Evolutionary conservation across 2,797 vertebrate genomes (phyloP), one percentile per base, ranked within the genome.

Genomic region (Artibeus jamaicensis): DNA sequence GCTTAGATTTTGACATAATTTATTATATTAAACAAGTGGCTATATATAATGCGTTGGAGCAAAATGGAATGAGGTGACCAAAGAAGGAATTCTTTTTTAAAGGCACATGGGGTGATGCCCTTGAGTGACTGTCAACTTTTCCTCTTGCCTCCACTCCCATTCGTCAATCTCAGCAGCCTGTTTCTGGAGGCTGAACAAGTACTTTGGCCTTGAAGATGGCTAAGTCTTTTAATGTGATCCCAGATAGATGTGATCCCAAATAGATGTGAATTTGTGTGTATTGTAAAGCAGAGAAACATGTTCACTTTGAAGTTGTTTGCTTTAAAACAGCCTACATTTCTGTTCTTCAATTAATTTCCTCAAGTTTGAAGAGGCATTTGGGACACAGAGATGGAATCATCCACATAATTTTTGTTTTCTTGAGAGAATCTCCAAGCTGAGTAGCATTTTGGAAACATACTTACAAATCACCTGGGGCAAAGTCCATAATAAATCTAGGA

Each of bases 261-360:
- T 32, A 62, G 59, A 15, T 32, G 59, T 62, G 59, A 62, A 32
- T 65, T 15, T 65, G 34, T 22, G 1, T 86, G 15, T 42, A 11
- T 55, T 87, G 96, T 81, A 96, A 91, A 93, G 53, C 34, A 89
- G 29, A 95, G 11, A 92, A 84, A 68, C 55, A 32, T 71, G 68
- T 74, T 92, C 50, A 67, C 73, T 94, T 78, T 67, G 50, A 91
- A 79, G 55, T 24, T 84, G 48, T 88, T 86, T 94, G 1, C 93
- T 87, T 91, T 93, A 48, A 88, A 92, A 53, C 42, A 84, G 19
- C 4, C 18, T 81, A 39, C 3, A 68, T 16, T 29, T 81, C 53
- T 86, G 3, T 77, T 34, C 29, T 93, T 87, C 87, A 50, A 94
- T 93, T 89, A 85, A 94, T 89, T 79, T 62, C 16, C 34, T 73